Conservation (phyloP, 2,113 vertebrate genomes). For the Eulemur macaco region DNA sequence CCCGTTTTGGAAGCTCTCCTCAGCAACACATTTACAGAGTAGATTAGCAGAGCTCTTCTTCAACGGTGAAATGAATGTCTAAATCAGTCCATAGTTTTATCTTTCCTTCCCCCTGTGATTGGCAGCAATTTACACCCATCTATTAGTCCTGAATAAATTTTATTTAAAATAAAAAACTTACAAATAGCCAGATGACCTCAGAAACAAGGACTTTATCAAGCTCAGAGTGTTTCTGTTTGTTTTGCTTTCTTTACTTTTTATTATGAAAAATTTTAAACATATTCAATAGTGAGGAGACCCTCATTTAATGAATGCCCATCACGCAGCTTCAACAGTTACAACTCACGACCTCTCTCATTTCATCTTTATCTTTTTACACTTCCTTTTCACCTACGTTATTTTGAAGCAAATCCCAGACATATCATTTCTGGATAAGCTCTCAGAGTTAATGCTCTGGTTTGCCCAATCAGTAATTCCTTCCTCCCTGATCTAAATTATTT, state of each 20-base stretch:
- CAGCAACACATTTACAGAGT: neutral
- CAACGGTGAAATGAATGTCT: neutral
- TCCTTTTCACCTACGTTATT: neutral
- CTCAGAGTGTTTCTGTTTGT: neutral
- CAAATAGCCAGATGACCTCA: neutral
- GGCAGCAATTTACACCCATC: neutral
- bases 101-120: neutral
- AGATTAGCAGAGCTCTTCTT: neutral
- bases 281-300: neutral
- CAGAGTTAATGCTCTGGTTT: neutral
- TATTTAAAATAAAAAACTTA: neutral
- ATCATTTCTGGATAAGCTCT: neutral
- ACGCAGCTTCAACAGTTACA: neutral
- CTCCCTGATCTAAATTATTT: neutral
- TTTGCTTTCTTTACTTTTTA: neutral
- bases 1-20: constrained; percentile 1
- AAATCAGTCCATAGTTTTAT: neutral
- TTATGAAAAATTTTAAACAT: neutral
- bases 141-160: neutral
- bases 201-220: neutral
- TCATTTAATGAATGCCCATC: neutral
- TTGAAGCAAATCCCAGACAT: neutral
- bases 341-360: neutral
- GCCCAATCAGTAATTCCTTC: neutral
- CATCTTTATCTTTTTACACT: neutral